Conservation (phyloP, 1,140 invertebrate genomes). For the Leucophenga varia region DNA sequence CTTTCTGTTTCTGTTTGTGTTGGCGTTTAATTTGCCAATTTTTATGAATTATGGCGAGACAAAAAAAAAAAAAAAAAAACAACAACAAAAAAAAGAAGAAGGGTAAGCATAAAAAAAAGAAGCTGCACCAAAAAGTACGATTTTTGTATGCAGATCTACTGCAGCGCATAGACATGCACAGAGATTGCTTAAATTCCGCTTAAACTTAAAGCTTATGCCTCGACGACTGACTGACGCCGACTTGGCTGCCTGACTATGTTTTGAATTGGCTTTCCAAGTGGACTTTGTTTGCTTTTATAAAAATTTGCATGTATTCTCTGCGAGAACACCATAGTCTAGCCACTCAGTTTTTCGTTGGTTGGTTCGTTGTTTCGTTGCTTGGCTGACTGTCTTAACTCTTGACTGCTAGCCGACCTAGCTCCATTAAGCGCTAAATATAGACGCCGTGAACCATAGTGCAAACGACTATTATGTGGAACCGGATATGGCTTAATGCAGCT, state of each 20-base stretch:
- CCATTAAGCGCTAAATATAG: constrained; percentile 53
- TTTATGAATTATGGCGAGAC: constrained; percentile 45
- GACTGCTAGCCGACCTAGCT: constrained; percentile 16
- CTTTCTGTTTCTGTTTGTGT: constrained; percentile 20
- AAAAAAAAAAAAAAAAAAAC: too few relatives aligned
- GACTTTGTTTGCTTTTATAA: constrained; percentile 22
- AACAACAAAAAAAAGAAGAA: too few relatives aligned
- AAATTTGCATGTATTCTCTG: constrained; percentile 27
- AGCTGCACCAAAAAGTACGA: too few relatives aligned
- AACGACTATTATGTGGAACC: constrained; percentile 25
- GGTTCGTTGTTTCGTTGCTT: neutral
- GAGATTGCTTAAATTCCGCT: constrained; percentile 8
- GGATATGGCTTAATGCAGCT: constrained; percentile 52
- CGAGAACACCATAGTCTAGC: constrained; percentile 13
- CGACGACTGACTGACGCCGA: too few relatives aligned
- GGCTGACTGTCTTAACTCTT: neutral
- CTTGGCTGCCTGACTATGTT: neutral
- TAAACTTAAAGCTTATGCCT: too few relatives aligned
- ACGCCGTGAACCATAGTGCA: constrained; percentile 35
- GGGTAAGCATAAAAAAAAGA: too few relatives aligned
- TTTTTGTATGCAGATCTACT: constrained; percentile 1
- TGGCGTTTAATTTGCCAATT: constrained; percentile 54
- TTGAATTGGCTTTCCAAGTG: too few relatives aligned
- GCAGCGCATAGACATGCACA: too few relatives aligned
- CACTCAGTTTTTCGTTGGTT: neutral